Conservation (phyloP, 1,140 invertebrate genomes). For the Heliconius congener region DNA sequence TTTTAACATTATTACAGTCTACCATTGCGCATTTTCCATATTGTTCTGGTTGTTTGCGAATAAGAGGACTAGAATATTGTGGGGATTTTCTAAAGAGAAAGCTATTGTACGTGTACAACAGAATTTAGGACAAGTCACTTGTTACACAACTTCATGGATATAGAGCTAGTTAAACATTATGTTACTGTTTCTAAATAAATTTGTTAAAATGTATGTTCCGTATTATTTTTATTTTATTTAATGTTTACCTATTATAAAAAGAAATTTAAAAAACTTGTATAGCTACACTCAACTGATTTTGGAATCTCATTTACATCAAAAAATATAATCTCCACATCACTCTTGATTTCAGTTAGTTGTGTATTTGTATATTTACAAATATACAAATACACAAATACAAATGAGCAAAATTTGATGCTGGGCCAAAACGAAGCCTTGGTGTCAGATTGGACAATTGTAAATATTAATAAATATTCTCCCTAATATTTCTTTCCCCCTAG, state of each 20-base stretch:
- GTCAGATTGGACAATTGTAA: no score
- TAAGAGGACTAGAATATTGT: constrained; percentile 60
- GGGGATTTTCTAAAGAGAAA: constrained; percentile 51
- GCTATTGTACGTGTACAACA: background rate
- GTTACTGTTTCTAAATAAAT: background rate
- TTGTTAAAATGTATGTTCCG: background rate
- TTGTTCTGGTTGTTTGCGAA: constrained; percentile 75
- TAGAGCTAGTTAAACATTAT: background rate
- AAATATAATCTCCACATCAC: no score
- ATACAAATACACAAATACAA: no score
- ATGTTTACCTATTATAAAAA: background rate
- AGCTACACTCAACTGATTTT: no score
- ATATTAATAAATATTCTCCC: no score
- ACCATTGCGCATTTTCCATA: constrained; percentile 66
- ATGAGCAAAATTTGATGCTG: no score
- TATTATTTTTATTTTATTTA: background rate
- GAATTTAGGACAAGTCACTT: constrained; percentile 6
- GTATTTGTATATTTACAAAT: no score
- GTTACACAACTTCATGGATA: constrained; percentile 12
- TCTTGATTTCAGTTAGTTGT: no score
- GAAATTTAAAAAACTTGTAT: background rate
- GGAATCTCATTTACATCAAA: no score
- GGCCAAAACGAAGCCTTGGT: no score
- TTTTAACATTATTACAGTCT: constrained; percentile 54
- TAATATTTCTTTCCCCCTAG: no score